Base-by-base conservation (phyloP, 2,888 invertebrate genomes). In the Iselma pallidipennis region DNA sequence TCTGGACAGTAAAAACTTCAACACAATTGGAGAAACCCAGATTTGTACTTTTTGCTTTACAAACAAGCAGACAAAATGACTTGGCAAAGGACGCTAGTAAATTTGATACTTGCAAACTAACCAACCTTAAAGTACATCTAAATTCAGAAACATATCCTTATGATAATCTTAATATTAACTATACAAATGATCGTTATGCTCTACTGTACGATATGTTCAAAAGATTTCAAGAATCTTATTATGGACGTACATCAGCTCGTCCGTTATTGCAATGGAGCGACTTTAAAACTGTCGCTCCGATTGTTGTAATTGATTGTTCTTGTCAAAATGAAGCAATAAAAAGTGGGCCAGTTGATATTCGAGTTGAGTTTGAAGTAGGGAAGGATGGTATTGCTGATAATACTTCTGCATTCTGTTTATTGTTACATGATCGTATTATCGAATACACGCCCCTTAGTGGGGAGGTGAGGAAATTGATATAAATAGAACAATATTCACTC, bases 121-220 rank as follows among this genome's bases (percentile, higher is more conserved):
- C 63, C 16, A 76, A 80, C 65, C 57, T 79, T 12, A 77, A 73
- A 63, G 61, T 79, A 16, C 76, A 73, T 61, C 66, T 81, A 53
- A 78, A 78, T 66, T 75, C 74, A 1, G 74, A 75, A 55, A 66
- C 66, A n/a, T 80, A 74, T 70, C 78, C 79, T 2, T 78, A 78
- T 63, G 71, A 76, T 48, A 72, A 73, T 66, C 53, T 77, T 49
- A 74, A 75, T 60, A 12, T 74, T 53, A 66, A 68, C 37, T 76
- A 72, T 67, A 59, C 49, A 14, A 52, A 68, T 29, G 67, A 72
- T 42, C 66, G 67, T 45, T 71, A 63, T 59, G 66, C 69, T 14
- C 14, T 70, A 19, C 56, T 72, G 21, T 74, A 72, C 55, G 63
- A 72, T 2, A 70, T 71, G 70, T 75, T 72, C 65, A 37, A 54